A percentile compares a stretch with the other conserved stretches of the same genome.
Conservation (phyloP, 2,113 vertebrate genomes). For the Hystrix brachyura region DNA sequence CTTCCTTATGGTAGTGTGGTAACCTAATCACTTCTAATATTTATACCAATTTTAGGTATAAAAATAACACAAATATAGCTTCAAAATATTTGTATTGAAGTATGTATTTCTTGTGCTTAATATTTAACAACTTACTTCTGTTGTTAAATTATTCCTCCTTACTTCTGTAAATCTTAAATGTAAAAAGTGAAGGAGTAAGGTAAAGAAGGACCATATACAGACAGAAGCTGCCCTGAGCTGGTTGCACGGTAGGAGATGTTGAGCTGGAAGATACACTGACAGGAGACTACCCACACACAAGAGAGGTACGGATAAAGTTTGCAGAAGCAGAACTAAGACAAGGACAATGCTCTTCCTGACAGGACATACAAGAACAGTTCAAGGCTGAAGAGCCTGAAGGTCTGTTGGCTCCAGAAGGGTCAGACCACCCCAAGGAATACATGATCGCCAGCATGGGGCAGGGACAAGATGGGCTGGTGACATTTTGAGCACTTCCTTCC, state of each 20-base stretch:
- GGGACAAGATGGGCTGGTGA: rapidly evolving
- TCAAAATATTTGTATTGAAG: neutral
- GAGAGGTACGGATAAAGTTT: rapidly evolving
- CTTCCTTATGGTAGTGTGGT: neutral
- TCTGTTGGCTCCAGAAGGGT: neutral
- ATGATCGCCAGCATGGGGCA: neutral
- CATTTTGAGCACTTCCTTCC: neutral
- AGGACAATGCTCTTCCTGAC: neutral
- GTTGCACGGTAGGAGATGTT: rapidly evolving
- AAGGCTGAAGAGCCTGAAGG: rapidly evolving
- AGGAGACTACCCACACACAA: neutral
- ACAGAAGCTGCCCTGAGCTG: neutral
- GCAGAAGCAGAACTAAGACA: neutral
- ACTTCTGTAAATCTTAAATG: neutral
- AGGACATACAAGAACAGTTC: rapidly evolving
- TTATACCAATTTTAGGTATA: neutral
- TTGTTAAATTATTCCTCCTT: neutral
- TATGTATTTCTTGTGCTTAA: neutral
- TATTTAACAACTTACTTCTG: neutral
- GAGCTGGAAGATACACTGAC: neutral
- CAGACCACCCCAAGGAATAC: neutral
- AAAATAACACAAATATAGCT: neutral
- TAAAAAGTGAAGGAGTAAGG: neutral
- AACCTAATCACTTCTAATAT: neutral
- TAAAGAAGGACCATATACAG: rapidly evolving